Base-by-base conservation (phyloP, 2,888 invertebrate genomes). In the Dynastes tityus region DNA sequence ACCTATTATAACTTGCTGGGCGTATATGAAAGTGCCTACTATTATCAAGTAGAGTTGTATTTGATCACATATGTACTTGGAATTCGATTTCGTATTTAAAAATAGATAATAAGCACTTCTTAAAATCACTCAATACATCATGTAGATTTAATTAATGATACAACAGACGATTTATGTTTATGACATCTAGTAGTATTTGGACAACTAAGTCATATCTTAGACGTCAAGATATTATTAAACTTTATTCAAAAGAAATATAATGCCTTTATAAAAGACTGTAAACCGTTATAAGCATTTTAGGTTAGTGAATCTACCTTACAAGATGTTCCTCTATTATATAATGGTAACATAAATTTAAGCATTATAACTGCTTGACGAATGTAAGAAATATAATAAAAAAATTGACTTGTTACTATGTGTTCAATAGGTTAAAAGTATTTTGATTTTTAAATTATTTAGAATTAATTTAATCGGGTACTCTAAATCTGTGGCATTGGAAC, bases 221-320 rank as follows among this genome's bases (percentile, higher is more conserved):
- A 29, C 51, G 9, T 6, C 29, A 51, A 68, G 29, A 68, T 16
- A 8, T 68, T 68, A 27, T 4, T 22, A 68, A 68, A 51, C 49
- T 32, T 51, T 68, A 51, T 51, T 29, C 16, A 51, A 51, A 68
- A 51, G 49, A 51, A 53, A 68, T 22, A 77, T 68, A 63, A 77
- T 40, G 76, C 68, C 76, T 67, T 77, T 77, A 55, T 11, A 40
- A 77, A 77, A 77, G 76, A 77, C 76, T 77, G 76, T 68, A 58
- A 32, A 63, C 8, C 55, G 53, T 68, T 77, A 37, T 53, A 68
- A 13, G 27, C 32, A 29, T 32, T 77, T 67, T 77, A 77, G 68
- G 9, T 58, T 67, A 68, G 68, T 22, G 27, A 51, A 2, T 49
- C 49, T 68, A 58, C 8, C 16, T 58, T 58, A 8, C 55, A 16